These are phyloP conservation scores for Torymus auratus DNA, from an alignment of 2,888 invertebrate genomes.

Conservation along the genomic window DNA sequence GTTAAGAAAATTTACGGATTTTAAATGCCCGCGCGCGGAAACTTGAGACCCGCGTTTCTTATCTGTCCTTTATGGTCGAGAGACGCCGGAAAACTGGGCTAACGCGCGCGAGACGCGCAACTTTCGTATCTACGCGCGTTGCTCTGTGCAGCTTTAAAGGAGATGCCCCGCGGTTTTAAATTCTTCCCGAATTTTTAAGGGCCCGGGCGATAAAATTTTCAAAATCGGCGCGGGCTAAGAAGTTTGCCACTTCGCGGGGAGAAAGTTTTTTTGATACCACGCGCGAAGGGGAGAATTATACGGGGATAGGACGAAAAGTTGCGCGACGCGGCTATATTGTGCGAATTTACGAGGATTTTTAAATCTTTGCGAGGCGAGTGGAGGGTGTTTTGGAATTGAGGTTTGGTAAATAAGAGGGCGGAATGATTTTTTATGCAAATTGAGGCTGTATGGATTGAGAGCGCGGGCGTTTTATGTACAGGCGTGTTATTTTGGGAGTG, in stretches of 20 bases:
- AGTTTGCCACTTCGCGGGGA: neutral
- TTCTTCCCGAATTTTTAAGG: conserved; percentile 42
- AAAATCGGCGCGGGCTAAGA: conserved; percentile 41
- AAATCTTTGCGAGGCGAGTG: no score
- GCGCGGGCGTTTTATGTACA: no score
- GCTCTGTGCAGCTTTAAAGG: conserved; percentile 7
- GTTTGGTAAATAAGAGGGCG: no score
- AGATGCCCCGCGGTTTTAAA: conserved; percentile 31
- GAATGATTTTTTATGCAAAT: no score
- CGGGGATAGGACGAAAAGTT: neutral
- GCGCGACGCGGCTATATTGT: no score
- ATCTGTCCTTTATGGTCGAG: conserved; percentile 68
- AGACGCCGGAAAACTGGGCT: conserved; percentile 64
- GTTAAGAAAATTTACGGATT: conserved; percentile 70
- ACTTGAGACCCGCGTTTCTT: conserved; percentile 61
- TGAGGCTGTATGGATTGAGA: no score
- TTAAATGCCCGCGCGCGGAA: conserved; percentile 63
- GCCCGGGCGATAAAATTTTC: conserved; percentile 48
- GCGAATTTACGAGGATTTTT: no score
- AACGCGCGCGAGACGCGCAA: conserved; percentile 62
- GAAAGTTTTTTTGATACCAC: conserved; percentile 37
- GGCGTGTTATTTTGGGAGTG: no score
- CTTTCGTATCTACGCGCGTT: neutral
- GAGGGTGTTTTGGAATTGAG: no score
- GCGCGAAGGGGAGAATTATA: conserved; percentile 31